A percentile compares a stretch with the other conserved stretches of the same genome.
These are phyloP conservation scores for Meandrusa payeni DNA, from an alignment of 2,888 invertebrate species.

Conservation along the genomic window DNA sequence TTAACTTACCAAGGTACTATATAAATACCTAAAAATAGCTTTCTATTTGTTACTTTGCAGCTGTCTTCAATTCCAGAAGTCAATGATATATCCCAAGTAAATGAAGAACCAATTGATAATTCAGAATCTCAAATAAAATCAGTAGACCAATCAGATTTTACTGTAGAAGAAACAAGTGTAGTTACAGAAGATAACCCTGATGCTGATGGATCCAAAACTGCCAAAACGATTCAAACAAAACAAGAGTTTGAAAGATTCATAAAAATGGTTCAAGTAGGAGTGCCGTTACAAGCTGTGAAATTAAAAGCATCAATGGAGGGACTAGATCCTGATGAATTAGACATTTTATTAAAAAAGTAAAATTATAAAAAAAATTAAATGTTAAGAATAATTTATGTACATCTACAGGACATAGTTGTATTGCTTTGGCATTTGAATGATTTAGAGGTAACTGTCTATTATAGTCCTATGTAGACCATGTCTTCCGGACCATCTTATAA, in stretches of 20 bases:
- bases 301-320: constrained; percentile 92
- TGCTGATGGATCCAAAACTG: constrained; percentile 7
- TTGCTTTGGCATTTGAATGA: too few species aligned
- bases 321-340: constrained; percentile 86
- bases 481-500: too few species aligned
- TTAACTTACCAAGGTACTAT: too few species aligned
- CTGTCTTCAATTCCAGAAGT: constrained; percentile 77
- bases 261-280: constrained; percentile 95
- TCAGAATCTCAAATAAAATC: constrained; percentile 26
- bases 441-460: too few species aligned
- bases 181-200: constrained; percentile 17
- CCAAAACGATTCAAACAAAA: constrained; percentile 68
- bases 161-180: constrained; percentile 12
- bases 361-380: too few species aligned
- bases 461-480: too few species aligned
- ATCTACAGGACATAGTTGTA: too few species aligned
- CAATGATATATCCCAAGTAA: constrained; percentile 31
- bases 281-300: constrained; percentile 90
- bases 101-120: constrained; percentile 12
- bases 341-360: constrained; percentile 58
- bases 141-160: constrained; percentile 29
- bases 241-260: constrained; percentile 88
- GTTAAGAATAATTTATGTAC: too few species aligned
- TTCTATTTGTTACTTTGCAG: too few species aligned
- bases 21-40: too few species aligned